Evolutionary conservation across 2,888 invertebrate genomes (phyloP), one percentile per base, ranked within the genome.

Genomic region (Chesias legatella): DNA sequence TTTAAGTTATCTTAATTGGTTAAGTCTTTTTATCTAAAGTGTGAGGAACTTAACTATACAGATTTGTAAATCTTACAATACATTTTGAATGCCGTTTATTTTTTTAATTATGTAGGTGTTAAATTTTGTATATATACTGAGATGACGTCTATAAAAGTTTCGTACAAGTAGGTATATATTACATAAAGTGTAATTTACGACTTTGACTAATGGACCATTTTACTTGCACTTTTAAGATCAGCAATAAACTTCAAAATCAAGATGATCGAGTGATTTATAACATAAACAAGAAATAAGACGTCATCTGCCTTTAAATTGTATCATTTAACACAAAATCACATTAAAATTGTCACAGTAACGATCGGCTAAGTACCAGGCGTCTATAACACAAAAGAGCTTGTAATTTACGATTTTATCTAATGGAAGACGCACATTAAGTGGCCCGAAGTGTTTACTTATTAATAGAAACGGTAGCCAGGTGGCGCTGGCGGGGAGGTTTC

Each of bases 401-500:
- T 79, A 83, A 88, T 88, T 86, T 85, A 88, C 78, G 65, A 67
- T 71, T 55, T 60, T 62, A 59, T 60, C 79, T 88, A 88, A 88
- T 88, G 88, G 88, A 85, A 79, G 78, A 64, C 64, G 70, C 67
- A 66, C 83, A 83, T 85, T 85, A 86, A 82, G 73, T 65, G 68
- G 65, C 74, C n/a, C 65, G 74, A 74, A 73, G 66, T 77, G 76
- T 75, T 83, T 78, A 79, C 70, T 70, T 86, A 85, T 85, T 84
- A 82, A 85, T 85, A 85, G 84, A 81, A 71, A 66, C 63, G 58
- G 62, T 65, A 52, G 72, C 85, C 85, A 86, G 86, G 85, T 85
- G 85, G 58, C 51, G 57, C 62, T 56, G 56, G 58, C 58, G 67
- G 72, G 74, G 76, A 75, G 71, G 70, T 64, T 67, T 81, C 79